phyloP scores from a whole-genome alignment of 2,888 invertebrate genomes.

The Leistus spinibarbis region DNA sequence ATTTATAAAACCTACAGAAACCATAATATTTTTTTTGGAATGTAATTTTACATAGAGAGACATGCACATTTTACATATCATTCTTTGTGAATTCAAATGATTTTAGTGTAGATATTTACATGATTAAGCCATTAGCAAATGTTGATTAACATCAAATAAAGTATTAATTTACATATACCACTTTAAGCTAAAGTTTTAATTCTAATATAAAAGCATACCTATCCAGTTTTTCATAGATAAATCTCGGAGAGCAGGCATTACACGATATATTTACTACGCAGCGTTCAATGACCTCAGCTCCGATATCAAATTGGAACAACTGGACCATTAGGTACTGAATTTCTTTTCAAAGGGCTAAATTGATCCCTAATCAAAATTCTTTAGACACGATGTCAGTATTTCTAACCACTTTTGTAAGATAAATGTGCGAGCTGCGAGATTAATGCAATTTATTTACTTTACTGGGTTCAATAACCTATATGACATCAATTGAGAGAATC shows the following conservation, averaged over 20 bases:
- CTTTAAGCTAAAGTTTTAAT: no score
- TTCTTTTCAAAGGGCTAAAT: not conserved
- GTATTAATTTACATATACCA: no score
- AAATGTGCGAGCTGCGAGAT: not conserved
- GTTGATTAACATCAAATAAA: no score
- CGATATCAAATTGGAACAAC: not conserved
- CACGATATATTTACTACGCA: not conserved
- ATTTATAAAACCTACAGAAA: no score
- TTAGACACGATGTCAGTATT: not conserved
- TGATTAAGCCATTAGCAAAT: no score
- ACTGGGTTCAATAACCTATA: not conserved
- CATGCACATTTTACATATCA: no score
- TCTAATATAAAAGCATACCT: no score
- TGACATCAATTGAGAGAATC: not conserved
- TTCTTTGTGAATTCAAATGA: no score
- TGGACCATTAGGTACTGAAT: not conserved
- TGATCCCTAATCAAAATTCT: not conserved
- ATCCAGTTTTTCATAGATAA: not conserved
- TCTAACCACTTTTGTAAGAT: no score
- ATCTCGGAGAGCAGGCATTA: not conserved
- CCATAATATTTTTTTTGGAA: no score
- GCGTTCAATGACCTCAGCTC: not conserved
- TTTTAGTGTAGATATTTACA: no score
- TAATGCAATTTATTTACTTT: not conserved
- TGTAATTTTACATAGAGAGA: no score